A percentile compares a stretch with the other conserved stretches of the same genome.
Evolutionary conservation across 2,113 vertebrate genomes (phyloP).

Genomic region (Monopterus albus): DNA sequence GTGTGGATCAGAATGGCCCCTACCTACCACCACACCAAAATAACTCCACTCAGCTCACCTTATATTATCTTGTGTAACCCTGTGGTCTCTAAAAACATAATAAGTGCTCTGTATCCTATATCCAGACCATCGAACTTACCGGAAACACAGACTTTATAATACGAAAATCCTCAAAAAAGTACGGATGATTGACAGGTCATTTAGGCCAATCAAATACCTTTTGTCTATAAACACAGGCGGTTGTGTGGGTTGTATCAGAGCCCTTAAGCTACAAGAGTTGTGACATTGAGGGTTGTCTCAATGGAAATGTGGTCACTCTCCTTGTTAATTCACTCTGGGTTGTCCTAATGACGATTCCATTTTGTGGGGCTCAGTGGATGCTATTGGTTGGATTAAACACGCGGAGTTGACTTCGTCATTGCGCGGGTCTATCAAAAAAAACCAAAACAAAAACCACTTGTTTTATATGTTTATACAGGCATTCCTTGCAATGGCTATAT

Average conservation of each 20-base stretch:
- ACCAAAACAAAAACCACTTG: conserved; percentile 7
- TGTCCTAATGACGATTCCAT: neutral
- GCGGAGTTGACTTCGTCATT: conserved; percentile 9
- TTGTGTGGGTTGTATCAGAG: too few relatives aligned
- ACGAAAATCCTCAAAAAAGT: neutral
- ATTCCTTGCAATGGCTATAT: neutral
- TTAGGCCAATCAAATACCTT: conserved; percentile 39
- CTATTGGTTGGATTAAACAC: conserved; percentile 71
- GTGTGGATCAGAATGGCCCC: too few relatives aligned
- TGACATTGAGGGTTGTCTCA: too few relatives aligned
- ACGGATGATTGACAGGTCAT: conserved; percentile 11
- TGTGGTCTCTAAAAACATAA: too few relatives aligned
- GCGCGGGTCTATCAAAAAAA: conserved; percentile 79
- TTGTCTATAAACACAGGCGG: conserved; percentile 10
- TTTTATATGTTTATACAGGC: neutral
- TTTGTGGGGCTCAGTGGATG: fast-evolving
- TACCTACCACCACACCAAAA: too few relatives aligned
- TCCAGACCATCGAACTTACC: neutral
- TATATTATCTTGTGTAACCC: too few relatives aligned
- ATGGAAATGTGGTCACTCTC: too few relatives aligned
- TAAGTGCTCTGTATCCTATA: too few relatives aligned
- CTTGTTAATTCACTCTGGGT: too few relatives aligned
- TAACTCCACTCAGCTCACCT: too few relatives aligned
- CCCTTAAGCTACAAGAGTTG: too few relatives aligned
- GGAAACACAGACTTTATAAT: neutral